These are phyloP conservation scores for Philonicus albiceps DNA, from an alignment of 2,888 invertebrate genomes.

Conservation along the genomic window DNA sequence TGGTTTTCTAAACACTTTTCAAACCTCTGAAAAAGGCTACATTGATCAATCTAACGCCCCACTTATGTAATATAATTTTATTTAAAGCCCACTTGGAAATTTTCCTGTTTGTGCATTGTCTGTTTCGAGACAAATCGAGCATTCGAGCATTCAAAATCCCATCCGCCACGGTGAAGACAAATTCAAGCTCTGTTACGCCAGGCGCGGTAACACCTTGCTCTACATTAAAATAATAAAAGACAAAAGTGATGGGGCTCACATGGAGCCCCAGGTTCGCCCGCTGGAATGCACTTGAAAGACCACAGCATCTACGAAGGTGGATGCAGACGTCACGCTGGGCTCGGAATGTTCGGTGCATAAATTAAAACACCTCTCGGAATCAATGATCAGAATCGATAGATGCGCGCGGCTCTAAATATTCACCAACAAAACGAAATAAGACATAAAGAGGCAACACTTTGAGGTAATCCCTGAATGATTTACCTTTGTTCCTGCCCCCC, in stretches of 20 bases:
- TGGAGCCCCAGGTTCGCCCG: neutral
- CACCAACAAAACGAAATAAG: slow-evolving; percentile 40
- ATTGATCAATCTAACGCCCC: too few relatives aligned
- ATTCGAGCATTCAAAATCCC: neutral
- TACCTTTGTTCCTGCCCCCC: slow-evolving; percentile 36
- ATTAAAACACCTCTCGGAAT: slow-evolving; percentile 32
- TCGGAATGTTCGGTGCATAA: slow-evolving; percentile 42
- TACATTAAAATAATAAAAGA: neutral
- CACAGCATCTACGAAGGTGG: slow-evolving; percentile 34
- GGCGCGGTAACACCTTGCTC: neutral
- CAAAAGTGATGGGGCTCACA: neutral
- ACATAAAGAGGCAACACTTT: slow-evolving; percentile 41
- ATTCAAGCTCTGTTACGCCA: neutral
- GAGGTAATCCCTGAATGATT: slow-evolving; percentile 39
- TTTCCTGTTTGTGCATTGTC: neutral
- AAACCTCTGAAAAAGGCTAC: too few relatives aligned
- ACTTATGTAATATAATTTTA: neutral
- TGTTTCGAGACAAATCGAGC: neutral
- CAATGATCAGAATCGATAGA: slow-evolving; percentile 40
- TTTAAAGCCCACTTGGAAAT: neutral
- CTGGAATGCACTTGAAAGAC: slow-evolving; percentile 9
- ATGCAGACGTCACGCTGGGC: slow-evolving; percentile 38
- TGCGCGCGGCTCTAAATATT: slow-evolving; percentile 30
- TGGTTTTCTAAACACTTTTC: too few relatives aligned
- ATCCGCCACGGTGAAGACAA: neutral